A percentile compares a stretch with the other conserved stretches of the same genome.
phyloP scores from a whole-genome alignment of 1,140 invertebrate species.

The Drosophila nikananu region DNA sequence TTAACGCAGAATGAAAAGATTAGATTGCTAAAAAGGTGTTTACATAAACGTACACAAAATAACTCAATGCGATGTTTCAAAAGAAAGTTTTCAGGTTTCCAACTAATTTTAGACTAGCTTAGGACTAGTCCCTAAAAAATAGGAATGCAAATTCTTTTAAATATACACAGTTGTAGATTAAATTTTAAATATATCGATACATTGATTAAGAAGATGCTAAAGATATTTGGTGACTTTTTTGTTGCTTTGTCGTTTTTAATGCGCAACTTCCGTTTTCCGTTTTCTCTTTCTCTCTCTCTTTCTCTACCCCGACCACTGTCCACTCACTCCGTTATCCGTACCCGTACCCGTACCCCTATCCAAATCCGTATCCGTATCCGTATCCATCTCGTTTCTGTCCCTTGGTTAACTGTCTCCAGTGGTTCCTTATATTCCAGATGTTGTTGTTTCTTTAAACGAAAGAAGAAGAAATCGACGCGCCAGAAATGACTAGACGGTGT shows the following conservation, averaged over 20 bases:
- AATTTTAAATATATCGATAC: slow-evolving; percentile 71
- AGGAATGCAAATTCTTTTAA: neutral
- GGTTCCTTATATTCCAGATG: slow-evolving; percentile 90
- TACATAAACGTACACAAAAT: neutral
- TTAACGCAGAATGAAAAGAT: neutral
- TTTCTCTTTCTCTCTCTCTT: slow-evolving; percentile 50
- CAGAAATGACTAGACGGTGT: slow-evolving; percentile 86
- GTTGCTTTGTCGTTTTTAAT: slow-evolving; percentile 85
- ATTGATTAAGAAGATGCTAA: slow-evolving; percentile 58
- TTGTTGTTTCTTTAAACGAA: slow-evolving; percentile 98
- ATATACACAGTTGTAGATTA: neutral
- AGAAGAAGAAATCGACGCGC: slow-evolving; percentile 94
- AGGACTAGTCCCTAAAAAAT: neutral
- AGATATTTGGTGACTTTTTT: slow-evolving; percentile 64
- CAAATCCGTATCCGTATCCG: slow-evolving; percentile 24
- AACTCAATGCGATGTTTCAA: neutral
- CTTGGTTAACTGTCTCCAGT: slow-evolving; percentile 76
- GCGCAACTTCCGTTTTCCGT: slow-evolving; percentile 56
- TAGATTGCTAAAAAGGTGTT: neutral
- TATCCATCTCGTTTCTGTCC: slow-evolving; percentile 50
- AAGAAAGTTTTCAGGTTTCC: neutral
- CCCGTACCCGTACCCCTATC: neutral
- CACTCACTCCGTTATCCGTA: slow-evolving; percentile 14
- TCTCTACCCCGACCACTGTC: slow-evolving; percentile 38
- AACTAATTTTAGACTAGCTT: neutral